Percentiles rank a stretch among this genome's conserved stretches.
Evolutionary conservation across 2,797 vertebrate species (phyloP).

Genomic region (Caiman crocodilus): DNA sequence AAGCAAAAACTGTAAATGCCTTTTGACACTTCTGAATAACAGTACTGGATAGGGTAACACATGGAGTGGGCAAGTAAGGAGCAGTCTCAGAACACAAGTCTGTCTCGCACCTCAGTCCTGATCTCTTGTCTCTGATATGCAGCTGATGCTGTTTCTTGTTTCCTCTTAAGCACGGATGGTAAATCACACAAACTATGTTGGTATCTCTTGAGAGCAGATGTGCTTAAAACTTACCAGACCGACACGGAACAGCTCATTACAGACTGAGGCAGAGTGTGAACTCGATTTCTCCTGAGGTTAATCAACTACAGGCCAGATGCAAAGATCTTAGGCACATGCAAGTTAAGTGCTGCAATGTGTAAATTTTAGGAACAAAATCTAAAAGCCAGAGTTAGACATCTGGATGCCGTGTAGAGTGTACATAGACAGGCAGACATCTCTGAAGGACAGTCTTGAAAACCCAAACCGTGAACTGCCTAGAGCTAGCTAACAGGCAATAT

Average conservation of each 20-base stretch:
- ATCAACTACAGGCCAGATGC: not conserved
- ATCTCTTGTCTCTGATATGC: not conserved
- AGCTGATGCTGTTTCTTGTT: not conserved
- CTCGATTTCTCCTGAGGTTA: not conserved
- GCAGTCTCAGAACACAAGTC: not conserved
- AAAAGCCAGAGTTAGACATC: too few relatives aligned
- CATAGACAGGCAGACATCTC: too few relatives aligned
- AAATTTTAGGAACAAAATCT: too few relatives aligned
- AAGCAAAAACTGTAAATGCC: not conserved
- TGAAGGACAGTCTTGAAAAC: too few relatives aligned
- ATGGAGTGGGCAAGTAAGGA: not conserved
- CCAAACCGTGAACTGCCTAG: too few relatives aligned
- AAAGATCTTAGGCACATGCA: too few relatives aligned
- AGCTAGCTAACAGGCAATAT: too few relatives aligned
- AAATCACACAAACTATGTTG: not conserved
- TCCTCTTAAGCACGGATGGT: not conserved
- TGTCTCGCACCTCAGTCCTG: not conserved
- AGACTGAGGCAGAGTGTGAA: not conserved
- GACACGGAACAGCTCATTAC: not conserved
- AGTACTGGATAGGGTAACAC: not conserved
- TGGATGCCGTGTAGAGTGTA: too few relatives aligned
- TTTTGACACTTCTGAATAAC: not conserved
- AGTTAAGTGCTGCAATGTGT: too few relatives aligned
- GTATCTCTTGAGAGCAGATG: not conserved
- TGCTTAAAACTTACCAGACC: not conserved